Evolutionary conservation across 1,140 invertebrate genomes (phyloP).

Genomic region (Latrodectus geometricus): DNA sequence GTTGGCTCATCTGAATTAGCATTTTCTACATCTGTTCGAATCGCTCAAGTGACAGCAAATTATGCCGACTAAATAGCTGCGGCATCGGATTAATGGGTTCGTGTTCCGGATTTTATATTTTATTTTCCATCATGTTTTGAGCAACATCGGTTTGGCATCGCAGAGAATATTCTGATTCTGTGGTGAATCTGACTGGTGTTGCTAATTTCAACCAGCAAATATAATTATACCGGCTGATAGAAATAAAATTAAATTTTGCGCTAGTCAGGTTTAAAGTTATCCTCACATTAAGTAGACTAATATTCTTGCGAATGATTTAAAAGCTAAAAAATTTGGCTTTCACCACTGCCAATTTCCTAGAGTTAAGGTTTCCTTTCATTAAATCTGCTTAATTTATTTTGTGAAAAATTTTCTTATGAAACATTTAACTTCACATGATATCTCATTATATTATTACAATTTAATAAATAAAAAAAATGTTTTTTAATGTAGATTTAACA

Average conservation of each 20-base stretch:
- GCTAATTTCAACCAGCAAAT: neutral
- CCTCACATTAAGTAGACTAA: neutral
- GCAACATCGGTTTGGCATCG: neutral
- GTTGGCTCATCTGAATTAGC: constrained; percentile 43
- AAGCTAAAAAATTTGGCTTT: no score
- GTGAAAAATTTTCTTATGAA: no score
- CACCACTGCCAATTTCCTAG: no score
- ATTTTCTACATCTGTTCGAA: constrained; percentile 52
- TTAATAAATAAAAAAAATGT: no score
- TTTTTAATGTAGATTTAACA: no score
- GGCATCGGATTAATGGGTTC: constrained; percentile 45
- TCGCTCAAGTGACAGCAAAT: constrained; percentile 39
- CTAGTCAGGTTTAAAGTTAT: neutral
- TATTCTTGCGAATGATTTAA: no score
- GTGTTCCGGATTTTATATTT: constrained; percentile 2
- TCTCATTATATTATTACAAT: no score
- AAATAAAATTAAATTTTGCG: neutral
- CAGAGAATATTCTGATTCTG: neutral
- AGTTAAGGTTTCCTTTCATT: no score
- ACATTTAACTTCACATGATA: no score
- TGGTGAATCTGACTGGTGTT: neutral
- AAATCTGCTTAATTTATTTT: no score
- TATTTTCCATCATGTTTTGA: neutral
- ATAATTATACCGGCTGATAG: neutral
- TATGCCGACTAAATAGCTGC: constrained; percentile 49